Percentiles rank a stretch among this genome's conserved stretches.
Conservation (phyloP, 92 coral and sea anemone genomes). For the Umimayanthus chanpuru region DNA sequence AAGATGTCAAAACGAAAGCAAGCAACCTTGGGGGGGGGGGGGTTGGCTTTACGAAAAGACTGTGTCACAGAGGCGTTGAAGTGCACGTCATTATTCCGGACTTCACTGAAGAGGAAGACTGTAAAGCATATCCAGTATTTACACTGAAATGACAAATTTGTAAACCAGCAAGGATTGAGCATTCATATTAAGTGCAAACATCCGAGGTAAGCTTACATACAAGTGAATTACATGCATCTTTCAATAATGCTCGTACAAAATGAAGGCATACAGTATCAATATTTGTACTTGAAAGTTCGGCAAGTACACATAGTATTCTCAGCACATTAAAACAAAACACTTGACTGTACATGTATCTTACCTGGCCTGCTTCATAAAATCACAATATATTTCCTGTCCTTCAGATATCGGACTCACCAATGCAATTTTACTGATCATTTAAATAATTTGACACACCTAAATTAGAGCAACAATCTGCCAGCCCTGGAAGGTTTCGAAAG, state of each 20-base stretch:
- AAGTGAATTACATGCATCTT: not conserved
- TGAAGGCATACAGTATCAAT: conserved; percentile 8
- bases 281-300: conserved; percentile 30
- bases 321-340: conserved; percentile 19
- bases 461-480: too few relatives aligned
- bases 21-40: too few relatives aligned
- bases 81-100: too few relatives aligned
- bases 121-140: too few relatives aligned
- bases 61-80: too few relatives aligned
- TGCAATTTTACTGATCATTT: conserved; percentile 18
- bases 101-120: too few relatives aligned
- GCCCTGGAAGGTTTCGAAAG: too few relatives aligned
- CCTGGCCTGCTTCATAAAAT: conserved; percentile 13
- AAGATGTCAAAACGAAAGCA: too few relatives aligned
- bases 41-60: too few relatives aligned
- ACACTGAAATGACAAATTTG: not conserved
- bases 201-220: conserved; percentile 1
- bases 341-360: conserved; percentile 9
- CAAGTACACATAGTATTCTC: conserved; percentile 20
- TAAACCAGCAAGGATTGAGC: not conserved
- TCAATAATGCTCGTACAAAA: conserved; percentile 6
- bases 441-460: too few relatives aligned
- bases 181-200: not conserved
- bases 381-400: conserved; percentile 18
- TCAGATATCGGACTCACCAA: conserved; percentile 29